Percentiles rank a stretch among this genome's conserved stretches.
Evolutionary conservation across 1,140 invertebrate genomes (phyloP).

Genomic region (Cherax quadricarinatus): DNA sequence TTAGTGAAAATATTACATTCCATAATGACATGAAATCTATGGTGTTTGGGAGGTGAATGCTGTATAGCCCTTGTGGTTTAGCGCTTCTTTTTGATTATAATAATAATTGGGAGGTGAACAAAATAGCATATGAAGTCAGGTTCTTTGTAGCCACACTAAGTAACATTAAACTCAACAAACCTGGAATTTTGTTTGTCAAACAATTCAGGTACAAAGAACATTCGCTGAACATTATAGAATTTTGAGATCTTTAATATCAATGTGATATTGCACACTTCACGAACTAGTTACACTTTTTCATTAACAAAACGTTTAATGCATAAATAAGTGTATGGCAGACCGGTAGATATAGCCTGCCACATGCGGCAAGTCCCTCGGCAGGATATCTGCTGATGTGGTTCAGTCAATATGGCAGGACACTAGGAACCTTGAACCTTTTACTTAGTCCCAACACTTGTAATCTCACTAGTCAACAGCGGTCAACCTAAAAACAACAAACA

Average conservation of each 20-base stretch:
- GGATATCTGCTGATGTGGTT: too few species aligned
- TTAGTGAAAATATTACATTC: slow-evolving; percentile 45
- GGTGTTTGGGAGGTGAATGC: too few species aligned
- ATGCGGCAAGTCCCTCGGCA: too few species aligned
- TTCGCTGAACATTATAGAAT: slow-evolving; percentile 16
- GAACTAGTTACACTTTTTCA: not conserved
- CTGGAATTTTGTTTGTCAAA: slow-evolving; percentile 51
- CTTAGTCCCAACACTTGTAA: not conserved
- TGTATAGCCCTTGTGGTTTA: too few species aligned
- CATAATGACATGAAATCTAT: slow-evolving; percentile 4
- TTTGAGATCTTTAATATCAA: slow-evolving; percentile 28
- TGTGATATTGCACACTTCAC: slow-evolving; percentile 31
- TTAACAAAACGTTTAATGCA: not conserved
- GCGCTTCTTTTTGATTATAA: not conserved
- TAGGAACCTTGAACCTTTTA: slow-evolving; percentile 35
- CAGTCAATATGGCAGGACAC: not conserved
- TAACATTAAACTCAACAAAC: not conserved
- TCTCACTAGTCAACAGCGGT: slow-evolving; percentile 26
- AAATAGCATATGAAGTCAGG: not conserved
- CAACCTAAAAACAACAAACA: slow-evolving; percentile 51
- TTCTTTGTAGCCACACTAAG: not conserved
- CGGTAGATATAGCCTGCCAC: too few species aligned
- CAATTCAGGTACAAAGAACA: slow-evolving; percentile 63
- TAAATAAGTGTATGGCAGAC: not conserved
- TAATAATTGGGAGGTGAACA: not conserved